phyloP scores from a whole-genome alignment of 1,140 invertebrate genomes.

The Odontomachus brunneus region DNA sequence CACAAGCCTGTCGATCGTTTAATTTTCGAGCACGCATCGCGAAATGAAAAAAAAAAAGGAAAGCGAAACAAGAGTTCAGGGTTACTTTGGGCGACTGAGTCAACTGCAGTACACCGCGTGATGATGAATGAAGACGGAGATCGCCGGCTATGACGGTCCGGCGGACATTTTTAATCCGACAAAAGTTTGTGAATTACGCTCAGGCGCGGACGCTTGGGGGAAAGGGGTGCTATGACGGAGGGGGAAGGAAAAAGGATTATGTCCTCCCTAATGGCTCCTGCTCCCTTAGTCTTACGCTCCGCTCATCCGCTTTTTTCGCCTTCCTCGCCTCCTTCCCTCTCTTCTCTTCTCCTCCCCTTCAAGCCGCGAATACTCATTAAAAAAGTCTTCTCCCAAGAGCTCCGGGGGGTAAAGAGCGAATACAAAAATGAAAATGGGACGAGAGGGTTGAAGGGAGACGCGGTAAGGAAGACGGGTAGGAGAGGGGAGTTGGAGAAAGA shows the following conservation, averaged over 20 bases:
- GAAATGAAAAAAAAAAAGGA: not conserved
- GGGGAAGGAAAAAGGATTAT: constrained; percentile 57
- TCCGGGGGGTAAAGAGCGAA: constrained; percentile 45
- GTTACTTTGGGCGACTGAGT: constrained; percentile 11
- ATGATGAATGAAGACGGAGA: constrained; percentile 55
- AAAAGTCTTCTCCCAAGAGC: constrained; percentile 61
- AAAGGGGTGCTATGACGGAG: not conserved
- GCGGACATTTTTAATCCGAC: constrained; percentile 55
- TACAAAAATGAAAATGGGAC: constrained; percentile 59
- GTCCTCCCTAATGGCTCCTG: constrained; percentile 61
- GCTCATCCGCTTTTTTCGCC: constrained; percentile 33
- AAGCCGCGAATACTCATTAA: constrained; percentile 63
- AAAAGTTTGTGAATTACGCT: constrained; percentile 61
- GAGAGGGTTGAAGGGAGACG: constrained; percentile 20
- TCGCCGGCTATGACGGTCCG: constrained; percentile 34
- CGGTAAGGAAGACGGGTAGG: constrained; percentile 38
- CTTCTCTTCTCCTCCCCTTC: constrained; percentile 13
- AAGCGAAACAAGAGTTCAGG: not conserved
- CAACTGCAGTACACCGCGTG: not conserved
- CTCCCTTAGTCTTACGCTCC: constrained; percentile 55
- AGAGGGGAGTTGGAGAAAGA: constrained; percentile 55
- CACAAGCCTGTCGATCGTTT: not conserved
- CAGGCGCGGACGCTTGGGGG: not conserved
- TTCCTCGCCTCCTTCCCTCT: not conserved
- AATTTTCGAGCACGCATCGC: not conserved